Percentiles rank a stretch among this genome's conserved stretches.
Evolutionary conservation across 2,797 vertebrate species (phyloP).

Genomic region (Spinus pinus): DNA sequence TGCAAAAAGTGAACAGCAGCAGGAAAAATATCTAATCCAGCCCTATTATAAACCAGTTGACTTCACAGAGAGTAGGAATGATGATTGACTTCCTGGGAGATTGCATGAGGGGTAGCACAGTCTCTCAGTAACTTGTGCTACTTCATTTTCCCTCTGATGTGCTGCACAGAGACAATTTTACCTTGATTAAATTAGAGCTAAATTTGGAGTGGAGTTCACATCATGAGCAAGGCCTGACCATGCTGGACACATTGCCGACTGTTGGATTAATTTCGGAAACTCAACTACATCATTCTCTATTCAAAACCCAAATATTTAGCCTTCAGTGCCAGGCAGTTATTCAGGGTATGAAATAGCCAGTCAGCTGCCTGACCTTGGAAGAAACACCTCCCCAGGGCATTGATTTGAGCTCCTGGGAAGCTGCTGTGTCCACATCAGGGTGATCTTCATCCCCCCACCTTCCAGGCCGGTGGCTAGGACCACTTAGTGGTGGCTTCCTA

Average conservation of each 20-base stretch:
- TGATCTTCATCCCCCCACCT: neutral
- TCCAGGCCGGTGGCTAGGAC: neutral
- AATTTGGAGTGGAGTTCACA: neutral
- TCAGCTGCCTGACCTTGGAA: neutral
- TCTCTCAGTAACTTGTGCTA: neutral
- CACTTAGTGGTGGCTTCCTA: too few species aligned
- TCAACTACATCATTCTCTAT: neutral
- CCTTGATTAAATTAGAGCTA: neutral
- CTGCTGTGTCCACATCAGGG: neutral
- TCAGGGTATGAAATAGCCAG: neutral
- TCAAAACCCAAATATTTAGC: neutral
- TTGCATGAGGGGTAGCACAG: neutral
- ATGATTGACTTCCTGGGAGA: neutral
- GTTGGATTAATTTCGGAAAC: neutral
- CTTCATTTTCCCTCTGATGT: neutral
- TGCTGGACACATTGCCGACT: rapidly evolving
- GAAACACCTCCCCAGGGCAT: neutral
- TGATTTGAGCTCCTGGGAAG: neutral
- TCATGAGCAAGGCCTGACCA: neutral
- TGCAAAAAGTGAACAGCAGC: neutral
- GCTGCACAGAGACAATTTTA: neutral
- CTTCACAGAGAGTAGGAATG: neutral
- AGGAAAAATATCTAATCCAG: neutral
- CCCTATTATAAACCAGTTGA: neutral
- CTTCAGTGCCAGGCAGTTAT: neutral